phyloP scores from a whole-genome alignment of 2,888 invertebrate genomes.

The Mesochorus sp. region DNA sequence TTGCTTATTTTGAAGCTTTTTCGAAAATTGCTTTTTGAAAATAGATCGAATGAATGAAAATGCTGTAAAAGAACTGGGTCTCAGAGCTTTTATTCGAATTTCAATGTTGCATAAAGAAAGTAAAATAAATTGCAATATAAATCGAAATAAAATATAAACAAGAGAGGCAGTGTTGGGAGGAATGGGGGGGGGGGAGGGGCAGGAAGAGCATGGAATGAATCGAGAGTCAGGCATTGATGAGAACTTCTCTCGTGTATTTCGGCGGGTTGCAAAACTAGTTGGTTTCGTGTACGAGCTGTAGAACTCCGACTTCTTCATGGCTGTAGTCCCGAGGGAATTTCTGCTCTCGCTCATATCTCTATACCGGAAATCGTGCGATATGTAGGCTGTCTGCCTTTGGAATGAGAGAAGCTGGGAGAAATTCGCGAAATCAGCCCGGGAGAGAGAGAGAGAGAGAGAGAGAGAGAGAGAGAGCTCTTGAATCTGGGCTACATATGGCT shows the following conservation, averaged over 20 bases:
- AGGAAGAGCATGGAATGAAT: no score
- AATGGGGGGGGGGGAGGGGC: neutral
- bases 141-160: neutral
- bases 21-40: no score
- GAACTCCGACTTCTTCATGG: slow-evolving; percentile 23
- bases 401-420: slow-evolving; percentile 32
- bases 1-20: no score
- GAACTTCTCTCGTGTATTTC: slow-evolving; percentile 28
- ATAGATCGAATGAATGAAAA: no score
- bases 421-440: slow-evolving; percentile 4
- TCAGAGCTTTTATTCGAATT: no score
- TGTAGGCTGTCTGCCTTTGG: slow-evolving; percentile 23
- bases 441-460: neutral
- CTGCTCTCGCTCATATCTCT: slow-evolving; percentile 15
- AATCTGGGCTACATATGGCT: slow-evolving; percentile 17
- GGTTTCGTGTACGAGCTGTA: slow-evolving; percentile 27
- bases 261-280: slow-evolving; percentile 47
- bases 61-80: no score
- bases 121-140: neutral
- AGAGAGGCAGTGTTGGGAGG: neutral
- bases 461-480: slow-evolving; percentile 14
- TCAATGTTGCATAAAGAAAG: no score
- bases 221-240: no score
- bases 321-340: slow-evolving; percentile 46
- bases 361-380: slow-evolving; percentile 43